Evolutionary conservation across 2,888 invertebrate genomes (phyloP).

Genomic region (Azorinus chamasolen): DNA sequence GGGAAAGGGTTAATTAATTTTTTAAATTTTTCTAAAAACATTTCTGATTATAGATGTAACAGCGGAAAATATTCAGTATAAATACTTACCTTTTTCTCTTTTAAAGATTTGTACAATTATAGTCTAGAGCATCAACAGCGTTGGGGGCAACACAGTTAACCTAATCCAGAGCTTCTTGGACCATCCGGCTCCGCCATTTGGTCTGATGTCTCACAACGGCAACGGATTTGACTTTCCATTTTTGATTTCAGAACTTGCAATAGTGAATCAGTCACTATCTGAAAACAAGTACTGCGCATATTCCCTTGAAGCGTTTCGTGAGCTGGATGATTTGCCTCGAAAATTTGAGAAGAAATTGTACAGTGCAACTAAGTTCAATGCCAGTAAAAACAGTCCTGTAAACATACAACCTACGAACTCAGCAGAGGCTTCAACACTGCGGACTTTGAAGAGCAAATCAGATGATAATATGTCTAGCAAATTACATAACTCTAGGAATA

Average conservation of each 20-base stretch:
- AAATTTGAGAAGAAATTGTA: neutral
- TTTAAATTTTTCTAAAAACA: too few relatives aligned
- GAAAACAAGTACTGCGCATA: conserved; percentile 91
- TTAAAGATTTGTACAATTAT: conserved; percentile 89
- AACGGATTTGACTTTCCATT: conserved; percentile 93
- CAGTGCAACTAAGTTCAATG: too few relatives aligned
- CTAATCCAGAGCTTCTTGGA: conserved; percentile 90
- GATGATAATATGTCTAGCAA: too few relatives aligned
- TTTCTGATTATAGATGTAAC: too few relatives aligned
- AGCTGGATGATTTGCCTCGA: conserved; percentile 63
- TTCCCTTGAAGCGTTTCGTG: conserved; percentile 89
- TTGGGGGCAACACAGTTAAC: conserved; percentile 88
- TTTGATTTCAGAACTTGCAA: conserved; percentile 89
- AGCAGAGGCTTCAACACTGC: too few relatives aligned
- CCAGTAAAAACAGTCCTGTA: too few relatives aligned
- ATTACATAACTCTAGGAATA: too few relatives aligned
- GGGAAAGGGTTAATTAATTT: too few relatives aligned
- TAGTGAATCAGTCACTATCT: conserved; percentile 87
- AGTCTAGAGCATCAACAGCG: conserved; percentile 89
- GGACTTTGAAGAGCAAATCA: too few relatives aligned
- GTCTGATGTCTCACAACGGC: conserved; percentile 94
- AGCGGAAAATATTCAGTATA: too few relatives aligned
- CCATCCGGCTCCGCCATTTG: conserved; percentile 90
- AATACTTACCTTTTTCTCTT: conserved; percentile 12
- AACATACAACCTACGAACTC: too few relatives aligned